Evolutionary conservation across 2,113 vertebrate species (phyloP).

Genomic region (Elanus axillaris): DNA sequence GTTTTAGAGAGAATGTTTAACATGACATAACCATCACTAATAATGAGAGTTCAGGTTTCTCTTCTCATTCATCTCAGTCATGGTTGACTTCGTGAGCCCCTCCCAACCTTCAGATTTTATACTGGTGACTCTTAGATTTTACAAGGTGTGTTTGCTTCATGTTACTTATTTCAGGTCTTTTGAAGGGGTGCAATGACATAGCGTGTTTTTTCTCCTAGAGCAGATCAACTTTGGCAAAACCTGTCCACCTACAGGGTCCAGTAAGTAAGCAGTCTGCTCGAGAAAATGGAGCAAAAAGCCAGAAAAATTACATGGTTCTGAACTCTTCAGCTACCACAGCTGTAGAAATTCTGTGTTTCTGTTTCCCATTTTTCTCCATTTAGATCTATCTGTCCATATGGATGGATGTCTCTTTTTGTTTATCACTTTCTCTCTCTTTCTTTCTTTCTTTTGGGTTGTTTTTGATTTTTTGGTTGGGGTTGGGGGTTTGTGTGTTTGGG

Average conservation of each 20-base stretch:
- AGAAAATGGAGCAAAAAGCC: not conserved
- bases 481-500: too few species aligned
- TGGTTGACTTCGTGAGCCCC: not conserved
- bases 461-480: not conserved
- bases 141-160: not conserved
- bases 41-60: not conserved
- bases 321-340: not conserved
- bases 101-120: not conserved
- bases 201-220: not conserved
- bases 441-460: not conserved
- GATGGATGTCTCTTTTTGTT: not conserved
- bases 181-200: not conserved
- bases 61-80: not conserved
- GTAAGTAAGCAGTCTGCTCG: not conserved
- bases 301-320: not conserved
- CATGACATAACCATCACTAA: not conserved
- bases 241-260: not conserved
- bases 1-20: not conserved
- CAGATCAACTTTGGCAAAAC: not conserved
- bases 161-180: not conserved
- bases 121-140: not conserved
- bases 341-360: not conserved
- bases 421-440: not conserved
- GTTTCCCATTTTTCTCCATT: not conserved
- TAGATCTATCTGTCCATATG: not conserved